Base-by-base conservation (phyloP, 2,888 invertebrate genomes). In the Tenthredo distinguenda region DNA sequence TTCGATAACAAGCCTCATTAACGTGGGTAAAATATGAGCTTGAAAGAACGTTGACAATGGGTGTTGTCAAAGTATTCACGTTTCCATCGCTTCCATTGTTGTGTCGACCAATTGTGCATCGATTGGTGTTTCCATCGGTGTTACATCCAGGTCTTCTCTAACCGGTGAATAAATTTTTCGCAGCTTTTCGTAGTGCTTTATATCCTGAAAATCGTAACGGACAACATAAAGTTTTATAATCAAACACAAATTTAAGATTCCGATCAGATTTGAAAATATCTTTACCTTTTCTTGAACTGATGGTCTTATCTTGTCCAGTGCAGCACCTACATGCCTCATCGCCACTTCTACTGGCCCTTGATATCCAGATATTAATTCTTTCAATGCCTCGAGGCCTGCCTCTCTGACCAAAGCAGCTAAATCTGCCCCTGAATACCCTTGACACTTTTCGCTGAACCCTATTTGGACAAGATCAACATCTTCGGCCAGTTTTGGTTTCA, bases 391-490 rank as follows among this genome's bases (percentile, higher is more conserved):
- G 62, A 97, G 95, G 0, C 98, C 97, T 0, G 99, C 98, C 91
- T 99, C 98, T 88, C 98, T 95, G 0, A 99, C 97, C 82, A 99
- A 94, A 0, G 98, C 98, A 0, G 97, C 97, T 85, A 99, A 94
- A 94, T 99, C 99, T 0, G 99, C 99, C 26, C 99, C 99, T 0
- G 98, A 98, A 91, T 97, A 99, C 18, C 98, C 97, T 21, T 97
- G 96, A 89, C 96, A 96, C 87, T 95, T 93, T 6, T 95, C 95
- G 86, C 96, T 95, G 12, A 94, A 95, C 0, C 97, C 97, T 71
- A 99, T 94, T 4, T 94, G 94, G 87, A 95, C 95, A 87, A 99
- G 94, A 91, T 97, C 95, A 0, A 99, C 98, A 93, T 98, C 98
- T 0, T 95, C 94, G 0, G 96, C 95, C 84, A 99, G 93, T 86